Conservation (phyloP, 2,888 invertebrate species). For the Mythimna vitellina region DNA sequence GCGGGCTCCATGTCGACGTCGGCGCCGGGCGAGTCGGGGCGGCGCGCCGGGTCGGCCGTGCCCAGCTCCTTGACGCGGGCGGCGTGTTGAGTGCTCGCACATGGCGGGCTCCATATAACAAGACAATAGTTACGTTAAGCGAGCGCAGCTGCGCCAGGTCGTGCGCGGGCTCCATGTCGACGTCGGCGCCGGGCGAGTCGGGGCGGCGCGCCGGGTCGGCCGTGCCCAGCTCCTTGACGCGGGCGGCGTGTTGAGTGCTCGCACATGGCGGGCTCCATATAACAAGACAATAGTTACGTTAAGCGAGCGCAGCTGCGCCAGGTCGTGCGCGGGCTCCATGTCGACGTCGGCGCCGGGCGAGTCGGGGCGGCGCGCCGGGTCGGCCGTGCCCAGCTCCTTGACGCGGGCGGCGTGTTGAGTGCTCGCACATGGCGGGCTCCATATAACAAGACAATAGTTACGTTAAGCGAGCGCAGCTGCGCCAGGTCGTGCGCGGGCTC, state of each 20-base stretch:
- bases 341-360: not conserved
- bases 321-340: not conserved
- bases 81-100: no score
- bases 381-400: no score
- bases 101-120: no score
- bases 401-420: no score
- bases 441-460: no score
- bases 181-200: not conserved
- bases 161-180: not conserved
- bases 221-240: no score
- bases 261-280: no score
- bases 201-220: not conserved
- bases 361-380: slow-evolving; percentile 93
- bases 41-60: slow-evolving; percentile 76
- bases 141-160: slow-evolving; percentile 3
- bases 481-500: slow-evolving; percentile 85
- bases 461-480: slow-evolving; percentile 93
- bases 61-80: no score
- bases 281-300: no score
- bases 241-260: no score
- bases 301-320: not conserved
- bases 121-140: no score
- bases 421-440: no score
- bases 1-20: slow-evolving; percentile 2
- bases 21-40: not conserved